Percentiles rank a stretch among this genome's conserved stretches.
Conservation (phyloP, 2,113 vertebrate species). For the Epinephelus lanceolatus region DNA sequence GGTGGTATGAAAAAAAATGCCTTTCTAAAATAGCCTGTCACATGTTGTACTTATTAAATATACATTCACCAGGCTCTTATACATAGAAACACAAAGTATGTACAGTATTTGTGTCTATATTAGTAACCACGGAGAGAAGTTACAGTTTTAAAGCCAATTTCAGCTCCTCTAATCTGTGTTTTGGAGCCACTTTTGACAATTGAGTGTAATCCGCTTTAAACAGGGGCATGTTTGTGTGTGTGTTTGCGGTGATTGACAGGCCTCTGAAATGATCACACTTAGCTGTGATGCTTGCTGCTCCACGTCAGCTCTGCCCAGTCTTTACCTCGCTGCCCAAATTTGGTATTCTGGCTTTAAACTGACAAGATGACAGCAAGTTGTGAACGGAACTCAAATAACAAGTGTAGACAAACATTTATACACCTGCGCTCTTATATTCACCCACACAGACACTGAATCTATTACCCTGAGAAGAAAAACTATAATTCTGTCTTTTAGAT, state of each 20-base stretch:
- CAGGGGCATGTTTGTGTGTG: neutral
- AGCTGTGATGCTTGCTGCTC: neutral
- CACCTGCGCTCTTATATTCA: constrained; percentile 32
- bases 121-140: neutral
- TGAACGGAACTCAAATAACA: neutral
- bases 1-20: neutral
- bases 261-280: neutral
- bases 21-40: constrained; percentile 4
- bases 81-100: neutral
- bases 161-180: neutral
- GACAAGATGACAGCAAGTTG: constrained; percentile 9
- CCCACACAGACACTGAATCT: constrained; percentile 24
- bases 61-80: neutral
- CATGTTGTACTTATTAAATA: constrained; percentile 4
- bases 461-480: constrained; percentile 36
- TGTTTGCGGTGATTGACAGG: neutral
- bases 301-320: neutral
- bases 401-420: constrained; percentile 12
- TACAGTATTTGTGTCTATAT: neutral
- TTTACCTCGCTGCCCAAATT: constrained; percentile 17
- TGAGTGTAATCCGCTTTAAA: constrained; percentile 3
- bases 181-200: neutral
- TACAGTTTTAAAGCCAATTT: neutral
- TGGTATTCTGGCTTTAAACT: constrained; percentile 21
- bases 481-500: constrained; percentile 37